Evolutionary conservation across 1,140 invertebrate species (phyloP).

Genomic region (Aculops lycopersici): DNA sequence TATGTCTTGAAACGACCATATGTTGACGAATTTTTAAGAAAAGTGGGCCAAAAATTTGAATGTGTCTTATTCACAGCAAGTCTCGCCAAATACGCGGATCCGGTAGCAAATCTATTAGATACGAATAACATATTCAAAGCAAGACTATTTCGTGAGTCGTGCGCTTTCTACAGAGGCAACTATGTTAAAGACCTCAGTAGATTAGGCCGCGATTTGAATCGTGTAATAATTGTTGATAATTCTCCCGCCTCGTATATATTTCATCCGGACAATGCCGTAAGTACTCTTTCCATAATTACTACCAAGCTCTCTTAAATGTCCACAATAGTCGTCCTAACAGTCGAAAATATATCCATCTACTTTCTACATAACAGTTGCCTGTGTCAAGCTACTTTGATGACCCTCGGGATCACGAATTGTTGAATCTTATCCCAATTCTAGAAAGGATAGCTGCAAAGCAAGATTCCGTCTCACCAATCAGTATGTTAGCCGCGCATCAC

Average conservation of each 20-base stretch:
- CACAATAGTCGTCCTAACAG: neutral
- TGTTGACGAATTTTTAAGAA: conserved; percentile 90
- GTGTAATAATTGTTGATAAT: conserved; percentile 96
- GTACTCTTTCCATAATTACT: conserved; percentile 16
- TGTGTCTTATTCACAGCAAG: conserved; percentile 97
- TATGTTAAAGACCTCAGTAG: conserved; percentile 97
- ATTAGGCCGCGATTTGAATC: conserved; percentile 69
- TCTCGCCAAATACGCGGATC: conserved; percentile 96
- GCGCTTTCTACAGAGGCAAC: conserved; percentile 95
- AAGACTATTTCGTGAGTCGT: conserved; percentile 90
- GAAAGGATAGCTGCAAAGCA: too few relatives aligned
- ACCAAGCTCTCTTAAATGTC: neutral
- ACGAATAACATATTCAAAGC: conserved; percentile 82
- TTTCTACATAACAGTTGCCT: conserved; percentile 32
- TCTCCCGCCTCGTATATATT: conserved; percentile 98
- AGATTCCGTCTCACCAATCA: too few relatives aligned
- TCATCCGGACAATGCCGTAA: conserved; percentile 97
- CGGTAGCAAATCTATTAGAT: conserved; percentile 87
- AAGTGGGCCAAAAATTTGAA: conserved; percentile 92
- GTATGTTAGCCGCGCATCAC: too few relatives aligned
- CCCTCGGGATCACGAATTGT: conserved; percentile 66
- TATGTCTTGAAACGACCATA: conserved; percentile 95
- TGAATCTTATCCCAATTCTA: conserved; percentile 78
- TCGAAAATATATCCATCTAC: neutral
- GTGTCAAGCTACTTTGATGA: conserved; percentile 93